Evolutionary conservation across 1,140 invertebrate species (phyloP).

Genomic region (Epicauta chinensis): DNA sequence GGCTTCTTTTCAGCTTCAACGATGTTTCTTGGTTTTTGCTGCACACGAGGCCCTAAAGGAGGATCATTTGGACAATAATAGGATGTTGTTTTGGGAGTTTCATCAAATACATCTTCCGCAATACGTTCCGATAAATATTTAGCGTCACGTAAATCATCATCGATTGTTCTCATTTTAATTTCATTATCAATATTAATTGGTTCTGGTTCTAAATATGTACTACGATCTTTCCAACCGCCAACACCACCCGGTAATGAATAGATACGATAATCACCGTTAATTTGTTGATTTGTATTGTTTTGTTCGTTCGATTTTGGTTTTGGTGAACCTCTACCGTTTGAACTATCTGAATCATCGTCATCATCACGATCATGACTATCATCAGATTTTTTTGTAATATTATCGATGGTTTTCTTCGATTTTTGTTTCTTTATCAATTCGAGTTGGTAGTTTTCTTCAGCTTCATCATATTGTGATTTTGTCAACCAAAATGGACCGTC

Average conservation of each 20-base stretch:
- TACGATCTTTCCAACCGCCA: slow-evolving; percentile 76
- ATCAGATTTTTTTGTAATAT: slow-evolving; percentile 29
- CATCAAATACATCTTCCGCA: slow-evolving; percentile 32
- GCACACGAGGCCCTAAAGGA: slow-evolving; percentile 31
- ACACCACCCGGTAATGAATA: slow-evolving; percentile 62
- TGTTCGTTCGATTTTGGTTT: slow-evolving; percentile 26
- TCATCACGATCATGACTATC: slow-evolving; percentile 43
- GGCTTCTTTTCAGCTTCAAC: slow-evolving; percentile 6
- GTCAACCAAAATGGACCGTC: slow-evolving; percentile 56
- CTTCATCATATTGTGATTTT: slow-evolving; percentile 55
- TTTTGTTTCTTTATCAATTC: slow-evolving; percentile 42
- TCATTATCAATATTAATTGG: slow-evolving; percentile 14
- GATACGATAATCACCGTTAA: slow-evolving; percentile 24
- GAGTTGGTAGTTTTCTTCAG: slow-evolving; percentile 52
- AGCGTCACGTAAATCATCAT: slow-evolving; percentile 21
- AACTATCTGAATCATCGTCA: slow-evolving; percentile 55
- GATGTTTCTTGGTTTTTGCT: slow-evolving; percentile 20
- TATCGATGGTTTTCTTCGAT: slow-evolving; percentile 35
- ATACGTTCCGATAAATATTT: slow-evolving; percentile 27
- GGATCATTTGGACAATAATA: not conserved
- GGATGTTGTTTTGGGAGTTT: slow-evolving; percentile 10
- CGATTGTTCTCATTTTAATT: slow-evolving; percentile 11
- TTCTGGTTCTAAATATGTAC: slow-evolving; percentile 64
- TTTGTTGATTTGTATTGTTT: slow-evolving; percentile 34
- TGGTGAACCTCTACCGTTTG: slow-evolving; percentile 52